Evolutionary conservation across 2,888 invertebrate genomes (phyloP), one percentile per base, ranked within the genome.

Genomic region (Esperia sulphurella): DNA sequence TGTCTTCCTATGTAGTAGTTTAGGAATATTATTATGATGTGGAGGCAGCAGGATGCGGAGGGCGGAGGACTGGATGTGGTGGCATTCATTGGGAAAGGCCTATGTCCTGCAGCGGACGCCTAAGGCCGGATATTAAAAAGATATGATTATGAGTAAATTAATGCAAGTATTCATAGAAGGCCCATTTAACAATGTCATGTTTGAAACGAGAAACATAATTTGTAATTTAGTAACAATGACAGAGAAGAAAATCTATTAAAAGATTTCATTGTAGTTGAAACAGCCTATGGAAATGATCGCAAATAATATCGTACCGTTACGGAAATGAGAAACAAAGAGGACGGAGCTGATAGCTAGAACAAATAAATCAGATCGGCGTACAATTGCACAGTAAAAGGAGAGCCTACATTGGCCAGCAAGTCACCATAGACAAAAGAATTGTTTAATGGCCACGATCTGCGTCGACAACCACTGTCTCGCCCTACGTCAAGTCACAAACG

Each of bases 391-490:
- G 58, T 55, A 58, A 65, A 65, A 68, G 62, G 60, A 68, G 70
- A 68, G 62, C 60, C 54, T 48, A 60, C 48, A 55, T 50, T 48
- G 56, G 53, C 59, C 41, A 13, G 74, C 75, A 76, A 80, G 79
- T 78, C 79, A 76, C 54, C 49, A 57, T 54, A 68, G 63, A 80
- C 81, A 82, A 80, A 80, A 71, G 68, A 75, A 71, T 68, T 70
- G 58, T 65, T 66, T 67, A 74, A 69, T 71, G 59, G 58, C 46
- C 58, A 59, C 55, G 70, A 66, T 71, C 62, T 53, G 40, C 40
- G 45, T 41, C 59, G 72, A 70, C 68, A 65, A 55, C 56, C 57
- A 57, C 57, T 51, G 33, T 14, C 31, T 8, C 31, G 7, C 33
- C 43, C 33, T 10, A 31, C 31, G 31, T 43, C 13, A 14, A 14